Percentiles rank a stretch among this genome's conserved stretches.
These are phyloP conservation scores for Steinernema khuongi DNA, from an alignment of 1,140 invertebrate genomes.

Conservation along the genomic window DNA sequence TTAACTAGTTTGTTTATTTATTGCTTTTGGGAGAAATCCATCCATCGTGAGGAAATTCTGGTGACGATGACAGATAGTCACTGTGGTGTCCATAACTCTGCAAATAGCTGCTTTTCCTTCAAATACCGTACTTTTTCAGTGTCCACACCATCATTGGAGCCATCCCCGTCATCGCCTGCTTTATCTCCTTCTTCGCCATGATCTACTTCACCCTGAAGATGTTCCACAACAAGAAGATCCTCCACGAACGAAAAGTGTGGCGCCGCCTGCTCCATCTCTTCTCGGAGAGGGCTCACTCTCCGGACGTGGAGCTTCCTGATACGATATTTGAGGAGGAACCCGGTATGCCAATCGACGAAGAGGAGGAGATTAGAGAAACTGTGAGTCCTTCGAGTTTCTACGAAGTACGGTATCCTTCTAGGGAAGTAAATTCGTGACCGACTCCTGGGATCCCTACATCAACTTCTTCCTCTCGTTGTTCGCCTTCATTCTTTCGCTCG, in stretches of 20 bases:
- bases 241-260: slow-evolving; percentile 37
- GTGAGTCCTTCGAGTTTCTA: neutral
- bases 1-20: too few relatives aligned
- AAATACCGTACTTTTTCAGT: slow-evolving; percentile 35
- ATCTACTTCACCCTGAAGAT: slow-evolving; percentile 49
- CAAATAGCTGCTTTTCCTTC: too few relatives aligned
- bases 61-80: too few relatives aligned
- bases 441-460: slow-evolving; percentile 46
- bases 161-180: slow-evolving; percentile 41
- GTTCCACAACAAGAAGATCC: slow-evolving; percentile 41
- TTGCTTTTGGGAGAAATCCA: neutral
- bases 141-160: slow-evolving; percentile 39
- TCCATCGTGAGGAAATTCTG: neutral
- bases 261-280: slow-evolving; percentile 32
- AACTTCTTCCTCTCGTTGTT: slow-evolving; percentile 47
- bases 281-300: slow-evolving; percentile 9
- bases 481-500: slow-evolving; percentile 44
- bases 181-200: slow-evolving; percentile 49
- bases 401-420: neutral
- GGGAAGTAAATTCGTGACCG: slow-evolving; percentile 27
- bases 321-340: slow-evolving; percentile 2
- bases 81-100: too few relatives aligned
- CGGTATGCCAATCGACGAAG: neutral
- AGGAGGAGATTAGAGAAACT: slow-evolving; percentile 17
- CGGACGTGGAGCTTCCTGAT: neutral